Percentiles rank a stretch among this genome's conserved stretches.
Conservation (phyloP, 2,888 invertebrate species). For the Torymus aiolomorphi region DNA sequence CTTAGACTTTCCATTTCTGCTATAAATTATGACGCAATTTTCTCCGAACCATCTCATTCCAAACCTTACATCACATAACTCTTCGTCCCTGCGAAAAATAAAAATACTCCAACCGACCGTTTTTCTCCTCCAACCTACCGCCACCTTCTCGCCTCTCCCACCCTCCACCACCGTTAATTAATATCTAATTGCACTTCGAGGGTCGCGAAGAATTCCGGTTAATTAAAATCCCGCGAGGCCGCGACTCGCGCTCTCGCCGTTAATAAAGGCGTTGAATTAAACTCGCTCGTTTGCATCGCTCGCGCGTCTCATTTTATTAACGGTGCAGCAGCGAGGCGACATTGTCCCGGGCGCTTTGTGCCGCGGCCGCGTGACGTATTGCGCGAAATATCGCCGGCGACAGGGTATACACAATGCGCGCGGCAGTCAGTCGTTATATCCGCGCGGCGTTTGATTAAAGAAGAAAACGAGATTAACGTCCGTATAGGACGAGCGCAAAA, state of each 20-base stretch:
- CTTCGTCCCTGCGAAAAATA: no score
- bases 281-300: neutral
- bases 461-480: no score
- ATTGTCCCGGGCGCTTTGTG: neutral
- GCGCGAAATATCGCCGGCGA: constrained; percentile 12
- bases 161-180: constrained; percentile 5
- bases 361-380: constrained; percentile 2
- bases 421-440: neutral
- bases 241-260: neutral
- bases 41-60: no score
- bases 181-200: constrained; percentile 17
- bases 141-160: no score
- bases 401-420: neutral
- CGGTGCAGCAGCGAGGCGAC: neutral
- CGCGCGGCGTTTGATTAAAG: no score
- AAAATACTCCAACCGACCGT: no score
- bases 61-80: no score
- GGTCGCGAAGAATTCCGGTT: constrained; percentile 1
- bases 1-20: no score
- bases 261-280: constrained; percentile 35
- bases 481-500: no score
- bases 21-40: no score
- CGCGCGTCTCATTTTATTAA: constrained; percentile 19
- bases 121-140: no score
- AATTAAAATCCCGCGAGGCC: constrained; percentile 30